These are phyloP conservation scores for Euclidia mi DNA, from an alignment of 2,888 invertebrate species.

Conservation along the genomic window DNA sequence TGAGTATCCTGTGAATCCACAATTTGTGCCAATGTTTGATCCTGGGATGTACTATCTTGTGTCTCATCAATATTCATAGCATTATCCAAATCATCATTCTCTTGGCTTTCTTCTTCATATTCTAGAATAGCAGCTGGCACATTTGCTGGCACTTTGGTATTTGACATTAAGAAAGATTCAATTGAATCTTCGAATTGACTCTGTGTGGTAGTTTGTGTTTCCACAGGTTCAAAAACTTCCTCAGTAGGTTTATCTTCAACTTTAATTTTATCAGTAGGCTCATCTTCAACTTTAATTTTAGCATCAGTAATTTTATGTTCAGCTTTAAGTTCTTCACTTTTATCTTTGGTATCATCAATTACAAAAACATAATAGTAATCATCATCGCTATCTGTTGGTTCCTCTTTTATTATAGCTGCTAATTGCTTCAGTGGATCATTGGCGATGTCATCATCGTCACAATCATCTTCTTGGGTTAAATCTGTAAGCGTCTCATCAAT, in stretches of 20 bases:
- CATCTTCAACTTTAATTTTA: conserved; percentile 46
- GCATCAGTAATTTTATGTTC: conserved; percentile 2
- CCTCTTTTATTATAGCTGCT: conserved; percentile 79
- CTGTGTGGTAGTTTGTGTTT: conserved; percentile 33
- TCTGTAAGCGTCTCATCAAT: conserved; percentile 13
- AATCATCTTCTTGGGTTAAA: conserved; percentile 33
- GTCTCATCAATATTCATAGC: conserved; percentile 70
- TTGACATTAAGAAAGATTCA: conserved; percentile 77
- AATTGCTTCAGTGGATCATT: conserved; percentile 81
- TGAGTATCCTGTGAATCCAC: conserved; percentile 47
- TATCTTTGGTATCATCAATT: conserved; percentile 78
- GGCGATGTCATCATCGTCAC: conserved; percentile 66
- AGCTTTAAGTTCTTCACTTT: conserved; percentile 34
- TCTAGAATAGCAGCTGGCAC: conserved; percentile 86
- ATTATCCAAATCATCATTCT: conserved; percentile 62
- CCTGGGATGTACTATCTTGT: conserved; percentile 63
- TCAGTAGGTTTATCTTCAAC: no score
- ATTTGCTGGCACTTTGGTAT: conserved; percentile 75
- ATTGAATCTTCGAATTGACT: conserved; percentile 73
- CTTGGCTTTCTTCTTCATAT: conserved; percentile 80
- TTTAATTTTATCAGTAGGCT: conserved; percentile 5
- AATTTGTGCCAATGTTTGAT: conserved; percentile 49
- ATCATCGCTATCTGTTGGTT: conserved; percentile 84
- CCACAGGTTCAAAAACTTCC: conserved; percentile 28
- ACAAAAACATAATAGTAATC: conserved; percentile 86